A percentile compares a stretch with the other conserved stretches of the same genome.
phyloP scores from a whole-genome alignment of 2,113 vertebrate genomes.

The Forbesichthys agassizii region DNA sequence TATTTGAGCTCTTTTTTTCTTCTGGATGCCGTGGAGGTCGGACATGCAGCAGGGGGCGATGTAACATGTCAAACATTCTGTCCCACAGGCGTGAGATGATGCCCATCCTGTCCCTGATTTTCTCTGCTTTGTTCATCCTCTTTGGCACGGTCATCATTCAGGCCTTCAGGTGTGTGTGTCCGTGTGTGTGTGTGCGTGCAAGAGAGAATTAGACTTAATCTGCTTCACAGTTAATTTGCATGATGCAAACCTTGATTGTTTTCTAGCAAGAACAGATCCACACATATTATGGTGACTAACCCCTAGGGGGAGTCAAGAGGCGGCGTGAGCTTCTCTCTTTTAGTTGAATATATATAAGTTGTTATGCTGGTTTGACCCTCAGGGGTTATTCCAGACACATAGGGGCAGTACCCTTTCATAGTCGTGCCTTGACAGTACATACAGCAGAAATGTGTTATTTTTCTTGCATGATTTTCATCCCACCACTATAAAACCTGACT shows the following conservation, averaged over 20 bases:
- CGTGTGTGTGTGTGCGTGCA: neutral
- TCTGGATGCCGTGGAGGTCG: neutral
- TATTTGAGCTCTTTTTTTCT: neutral
- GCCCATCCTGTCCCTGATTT: conserved; percentile 91
- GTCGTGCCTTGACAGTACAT: neutral
- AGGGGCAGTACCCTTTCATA: too few species aligned
- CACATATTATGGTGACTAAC: too few species aligned
- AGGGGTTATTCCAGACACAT: too few species aligned
- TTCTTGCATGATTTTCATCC: neutral
- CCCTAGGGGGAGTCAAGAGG: too few species aligned
- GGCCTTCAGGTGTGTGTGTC: conserved; percentile 85
- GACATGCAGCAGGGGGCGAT: neutral
- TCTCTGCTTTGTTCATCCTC: conserved; percentile 92
- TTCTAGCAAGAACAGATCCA: too few species aligned
- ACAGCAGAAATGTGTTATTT: conserved; percentile 1
- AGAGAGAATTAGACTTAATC: too few species aligned
- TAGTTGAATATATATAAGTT: too few species aligned
- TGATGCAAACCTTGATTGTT: too few species aligned
- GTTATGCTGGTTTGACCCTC: too few species aligned
- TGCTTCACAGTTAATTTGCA: too few species aligned
- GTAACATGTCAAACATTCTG: neutral
- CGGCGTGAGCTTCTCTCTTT: too few species aligned
- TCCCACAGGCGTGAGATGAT: conserved; percentile 90
- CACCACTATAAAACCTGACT: neutral
- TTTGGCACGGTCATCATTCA: conserved; percentile 92